Evolutionary conservation across 2,797 vertebrate species (phyloP), one percentile per base, ranked within the genome.

Genomic region (Synanceia verrucosa): DNA sequence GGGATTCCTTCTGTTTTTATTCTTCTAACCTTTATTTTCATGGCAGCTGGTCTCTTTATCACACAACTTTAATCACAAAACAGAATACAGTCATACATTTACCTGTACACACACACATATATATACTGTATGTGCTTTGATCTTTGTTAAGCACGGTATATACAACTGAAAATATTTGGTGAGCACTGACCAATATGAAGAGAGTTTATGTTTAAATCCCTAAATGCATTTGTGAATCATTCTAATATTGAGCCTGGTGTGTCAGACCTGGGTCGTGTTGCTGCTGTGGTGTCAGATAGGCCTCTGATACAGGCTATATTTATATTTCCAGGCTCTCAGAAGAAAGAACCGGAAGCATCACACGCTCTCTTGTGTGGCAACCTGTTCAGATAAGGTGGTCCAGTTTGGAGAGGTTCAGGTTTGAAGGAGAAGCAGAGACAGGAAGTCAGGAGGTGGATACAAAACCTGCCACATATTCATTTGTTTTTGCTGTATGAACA

Each of bases 241-340:
- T n/a, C n/a, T n/a, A n/a, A n/a, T n/a, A n/a, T n/a, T n/a, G n/a
- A n/a, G n/a, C n/a, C n/a, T n/a, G n/a, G n/a, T n/a, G n/a, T n/a
- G n/a, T n/a, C n/a, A n/a, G 28, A 63, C 55, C 82, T 80, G 83
- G 50, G 23, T 56, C 77, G 71, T 66, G 73, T 88, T 73, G 65
- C 39, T 62, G 62, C 59, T 61, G 36, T 44, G 44, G 56, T 28
- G 21, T 85, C 85, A 80, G 86, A 88, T 85, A 88, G 74, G 60
- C 56, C 64, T 48, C 66, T 58, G 80, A 81, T 84, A 75, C 37
- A 39, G 23, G 44, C 73, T 90, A 88, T 87, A 87, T 88, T 89
- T 90, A 90, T n/a, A n/a, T n/a, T n/a, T 53, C 52, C 66, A 34
- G 65, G 37, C 74, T 56, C 70, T 69, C 3, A 59, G 65, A 73